These are phyloP conservation scores for Eleginops maclovinus DNA, from an alignment of 2,113 vertebrate genomes.

Conservation along the genomic window DNA sequence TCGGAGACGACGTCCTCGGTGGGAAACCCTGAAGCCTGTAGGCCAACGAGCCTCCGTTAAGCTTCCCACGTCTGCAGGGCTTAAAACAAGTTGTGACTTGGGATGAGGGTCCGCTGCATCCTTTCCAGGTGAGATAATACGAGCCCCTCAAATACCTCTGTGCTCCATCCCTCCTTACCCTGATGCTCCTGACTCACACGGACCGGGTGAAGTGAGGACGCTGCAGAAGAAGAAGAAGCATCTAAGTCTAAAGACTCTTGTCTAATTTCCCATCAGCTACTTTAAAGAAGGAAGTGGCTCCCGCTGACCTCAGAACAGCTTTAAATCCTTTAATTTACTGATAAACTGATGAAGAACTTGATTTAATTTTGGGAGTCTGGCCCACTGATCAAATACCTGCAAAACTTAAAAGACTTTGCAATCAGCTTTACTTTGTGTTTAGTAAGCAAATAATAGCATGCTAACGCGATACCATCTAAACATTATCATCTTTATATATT, in stretches of 20 bases:
- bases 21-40: conserved; percentile 54
- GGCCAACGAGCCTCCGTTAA: conserved; percentile 60
- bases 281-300: conserved; percentile 17
- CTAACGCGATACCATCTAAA: neutral
- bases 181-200: neutral
- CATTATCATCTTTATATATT: neutral
- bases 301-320: conserved; percentile 21
- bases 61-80: conserved; percentile 46
- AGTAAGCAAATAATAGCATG: no score
- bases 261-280: conserved; percentile 40
- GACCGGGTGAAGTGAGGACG: conserved; percentile 13
- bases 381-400: neutral
- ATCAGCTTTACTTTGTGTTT: neutral
- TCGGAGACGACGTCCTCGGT: conserved; percentile 16
- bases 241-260: conserved; percentile 6
- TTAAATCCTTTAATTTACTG: conserved; percentile 8
- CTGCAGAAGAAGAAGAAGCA: neutral
- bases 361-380: neutral
- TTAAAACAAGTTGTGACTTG: conserved; percentile 66
- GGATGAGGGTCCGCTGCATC: conserved; percentile 60
- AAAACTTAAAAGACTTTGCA: neutral
- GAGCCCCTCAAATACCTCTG: conserved; percentile 55
- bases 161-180: conserved; percentile 19
- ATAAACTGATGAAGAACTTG: neutral
- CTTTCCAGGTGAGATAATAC: conserved; percentile 71